phyloP scores from a whole-genome alignment of 2,113 vertebrate genomes.

The Prietella phreatophila region DNA sequence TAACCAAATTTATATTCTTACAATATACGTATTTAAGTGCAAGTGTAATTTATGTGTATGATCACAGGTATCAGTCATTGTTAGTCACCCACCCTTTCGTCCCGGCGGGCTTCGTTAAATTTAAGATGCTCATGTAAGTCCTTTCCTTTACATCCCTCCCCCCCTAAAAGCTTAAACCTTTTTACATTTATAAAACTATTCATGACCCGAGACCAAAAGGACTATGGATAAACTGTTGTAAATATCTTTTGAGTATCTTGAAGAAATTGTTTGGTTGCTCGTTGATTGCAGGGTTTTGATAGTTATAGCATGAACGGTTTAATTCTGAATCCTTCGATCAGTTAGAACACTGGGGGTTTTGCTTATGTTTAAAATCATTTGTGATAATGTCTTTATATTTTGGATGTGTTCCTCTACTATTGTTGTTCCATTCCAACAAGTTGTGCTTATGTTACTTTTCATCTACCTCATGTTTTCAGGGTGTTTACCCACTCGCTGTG shows the following conservation, averaged over 20 bases:
- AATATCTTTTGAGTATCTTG: slow-evolving; percentile 43
- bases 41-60: slow-evolving; percentile 55
- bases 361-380: slow-evolving; percentile 25
- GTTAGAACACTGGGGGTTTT: slow-evolving; percentile 27
- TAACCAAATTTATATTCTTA: slow-evolving; percentile 58
- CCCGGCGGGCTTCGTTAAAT: slow-evolving; percentile 24
- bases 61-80: slow-evolving; percentile 34
- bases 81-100: slow-evolving; percentile 1
- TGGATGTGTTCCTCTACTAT: slow-evolving; percentile 13
- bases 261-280: slow-evolving; percentile 34
- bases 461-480: slow-evolving; percentile 48
- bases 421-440: slow-evolving; percentile 32
- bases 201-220: slow-evolving; percentile 50
- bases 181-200: slow-evolving; percentile 35
- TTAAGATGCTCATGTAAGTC: slow-evolving; percentile 14
- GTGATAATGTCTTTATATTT: slow-evolving; percentile 30
- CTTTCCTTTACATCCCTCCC: background rate
- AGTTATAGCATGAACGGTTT: slow-evolving; percentile 36
- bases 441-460: slow-evolving; percentile 43
- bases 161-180: slow-evolving; percentile 8
- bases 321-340: slow-evolving; percentile 20
- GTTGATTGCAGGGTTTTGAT: slow-evolving; percentile 39
- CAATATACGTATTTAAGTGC: slow-evolving; percentile 53
- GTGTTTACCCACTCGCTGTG: slow-evolving; percentile 33
- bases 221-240: slow-evolving; percentile 41